These are phyloP conservation scores for Philereme transversata DNA, from an alignment of 2,888 invertebrate species.

Conservation along the genomic window DNA sequence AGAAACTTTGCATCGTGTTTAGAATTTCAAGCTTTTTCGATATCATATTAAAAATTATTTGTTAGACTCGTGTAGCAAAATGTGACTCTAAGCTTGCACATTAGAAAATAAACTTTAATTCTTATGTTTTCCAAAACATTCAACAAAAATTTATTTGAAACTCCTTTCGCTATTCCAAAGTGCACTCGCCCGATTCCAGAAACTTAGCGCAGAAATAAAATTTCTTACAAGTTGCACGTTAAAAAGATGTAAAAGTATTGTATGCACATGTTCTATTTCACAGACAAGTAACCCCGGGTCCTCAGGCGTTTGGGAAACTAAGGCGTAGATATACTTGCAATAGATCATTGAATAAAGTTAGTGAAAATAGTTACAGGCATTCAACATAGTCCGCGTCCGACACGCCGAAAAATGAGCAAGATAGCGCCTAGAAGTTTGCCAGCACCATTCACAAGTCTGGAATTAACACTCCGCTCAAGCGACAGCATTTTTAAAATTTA, in stretches of 20 bases:
- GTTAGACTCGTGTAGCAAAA: too few species aligned
- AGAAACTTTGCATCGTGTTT: too few species aligned
- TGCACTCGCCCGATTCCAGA: conserved; percentile 20
- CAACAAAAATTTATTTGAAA: background rate
- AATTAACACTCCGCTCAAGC: too few species aligned
- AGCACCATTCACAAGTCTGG: too few species aligned
- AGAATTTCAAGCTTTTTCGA: too few species aligned
- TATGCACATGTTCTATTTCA: conserved; percentile 38
- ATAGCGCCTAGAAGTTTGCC: too few species aligned
- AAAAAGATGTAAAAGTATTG: conserved; percentile 34
- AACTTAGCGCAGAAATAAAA: conserved; percentile 29
- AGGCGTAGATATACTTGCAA: conserved; percentile 24
- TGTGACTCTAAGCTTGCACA: too few species aligned
- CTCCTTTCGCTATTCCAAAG: conserved; percentile 4
- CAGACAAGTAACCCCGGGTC: conserved; percentile 33
- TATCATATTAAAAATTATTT: too few species aligned
- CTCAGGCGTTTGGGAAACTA: conserved; percentile 21
- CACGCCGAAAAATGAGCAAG: too few species aligned
- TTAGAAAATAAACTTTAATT: background rate
- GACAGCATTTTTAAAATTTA: too few species aligned
- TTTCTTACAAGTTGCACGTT: conserved; percentile 16
- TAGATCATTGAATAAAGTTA: background rate
- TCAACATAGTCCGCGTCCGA: too few species aligned
- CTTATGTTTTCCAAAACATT: background rate
- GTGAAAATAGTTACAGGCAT: too few species aligned